Conservation (phyloP, 2,113 vertebrate genomes). For the Rhinolophus ferrumequinum region DNA sequence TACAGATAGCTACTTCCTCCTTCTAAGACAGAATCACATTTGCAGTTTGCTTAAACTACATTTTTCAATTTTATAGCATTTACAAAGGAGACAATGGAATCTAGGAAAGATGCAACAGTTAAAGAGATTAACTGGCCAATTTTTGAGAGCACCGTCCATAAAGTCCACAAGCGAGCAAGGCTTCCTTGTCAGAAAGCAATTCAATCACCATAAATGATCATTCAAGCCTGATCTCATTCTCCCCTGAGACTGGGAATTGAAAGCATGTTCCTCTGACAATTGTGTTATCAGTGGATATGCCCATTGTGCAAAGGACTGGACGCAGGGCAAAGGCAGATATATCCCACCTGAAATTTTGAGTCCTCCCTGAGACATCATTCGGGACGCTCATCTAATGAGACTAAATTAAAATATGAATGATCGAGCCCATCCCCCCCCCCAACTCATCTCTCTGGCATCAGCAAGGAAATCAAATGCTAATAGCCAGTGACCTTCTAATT, state of each 20-base stretch:
- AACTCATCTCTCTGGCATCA: constrained; percentile 42
- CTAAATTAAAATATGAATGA: constrained; percentile 65
- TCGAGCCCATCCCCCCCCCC: background rate
- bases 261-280: background rate
- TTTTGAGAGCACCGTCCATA: constrained; percentile 12
- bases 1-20: background rate
- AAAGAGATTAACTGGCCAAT: constrained; percentile 65
- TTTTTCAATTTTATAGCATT: constrained; percentile 55
- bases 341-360: constrained; percentile 13
- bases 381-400: constrained; percentile 39
- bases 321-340: background rate
- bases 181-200: constrained; percentile 60
- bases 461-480: constrained; percentile 67
- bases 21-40: background rate
- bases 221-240: constrained; percentile 37
- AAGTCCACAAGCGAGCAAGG: constrained; percentile 17
- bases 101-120: constrained; percentile 49
- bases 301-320: background rate
- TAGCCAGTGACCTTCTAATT: constrained; percentile 64
- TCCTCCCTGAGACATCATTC: constrained; percentile 24
- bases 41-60: constrained; percentile 63
- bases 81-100: constrained; percentile 42
- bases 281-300: background rate
- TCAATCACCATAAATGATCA: constrained; percentile 57
- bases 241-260: constrained; percentile 2